Evolutionary conservation across 2,888 invertebrate species (phyloP).

Genomic region (Oasisia sp.): DNA sequence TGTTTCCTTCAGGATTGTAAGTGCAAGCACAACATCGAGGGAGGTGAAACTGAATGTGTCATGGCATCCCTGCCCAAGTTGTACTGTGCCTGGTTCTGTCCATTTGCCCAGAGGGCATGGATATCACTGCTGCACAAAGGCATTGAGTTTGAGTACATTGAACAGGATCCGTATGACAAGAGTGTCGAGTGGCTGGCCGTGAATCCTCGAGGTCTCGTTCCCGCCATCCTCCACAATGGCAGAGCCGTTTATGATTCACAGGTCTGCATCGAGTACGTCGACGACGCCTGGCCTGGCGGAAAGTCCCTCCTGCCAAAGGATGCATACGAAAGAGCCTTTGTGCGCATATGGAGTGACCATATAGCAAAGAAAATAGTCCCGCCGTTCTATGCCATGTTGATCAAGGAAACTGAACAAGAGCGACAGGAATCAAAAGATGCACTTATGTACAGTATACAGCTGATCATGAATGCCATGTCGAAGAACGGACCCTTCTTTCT

Average conservation of each 20-base stretch:
- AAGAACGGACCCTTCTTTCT: constrained; percentile 46
- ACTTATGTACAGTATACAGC: constrained; percentile 35
- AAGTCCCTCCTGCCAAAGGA: constrained; percentile 45
- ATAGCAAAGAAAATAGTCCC: constrained; percentile 48
- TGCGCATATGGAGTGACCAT: constrained; percentile 48
- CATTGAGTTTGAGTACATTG: constrained; percentile 47
- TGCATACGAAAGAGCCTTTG: constrained; percentile 45
- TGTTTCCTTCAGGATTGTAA: background rate
- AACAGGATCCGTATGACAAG: constrained; percentile 53
- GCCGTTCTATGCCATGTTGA: constrained; percentile 45
- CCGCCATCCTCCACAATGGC: constrained; percentile 44
- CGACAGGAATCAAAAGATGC: constrained; percentile 40
- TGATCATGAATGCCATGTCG: constrained; percentile 24
- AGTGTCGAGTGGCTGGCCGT: constrained; percentile 48
- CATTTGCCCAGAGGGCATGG: constrained; percentile 54
- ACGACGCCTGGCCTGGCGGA: constrained; percentile 41
- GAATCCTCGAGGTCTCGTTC: constrained; percentile 52
- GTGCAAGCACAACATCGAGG: background rate
- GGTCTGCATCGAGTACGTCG: constrained; percentile 50
- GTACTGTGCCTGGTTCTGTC: constrained; percentile 53
- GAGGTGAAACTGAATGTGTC: background rate
- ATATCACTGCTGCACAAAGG: constrained; percentile 49
- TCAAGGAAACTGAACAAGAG: constrained; percentile 41
- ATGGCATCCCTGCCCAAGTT: constrained; percentile 32
- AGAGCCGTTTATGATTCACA: constrained; percentile 48